A percentile compares a stretch with the other conserved stretches of the same genome.
Evolutionary conservation across 2,888 invertebrate species (phyloP).

Genomic region (Glaucopsyche alexis): DNA sequence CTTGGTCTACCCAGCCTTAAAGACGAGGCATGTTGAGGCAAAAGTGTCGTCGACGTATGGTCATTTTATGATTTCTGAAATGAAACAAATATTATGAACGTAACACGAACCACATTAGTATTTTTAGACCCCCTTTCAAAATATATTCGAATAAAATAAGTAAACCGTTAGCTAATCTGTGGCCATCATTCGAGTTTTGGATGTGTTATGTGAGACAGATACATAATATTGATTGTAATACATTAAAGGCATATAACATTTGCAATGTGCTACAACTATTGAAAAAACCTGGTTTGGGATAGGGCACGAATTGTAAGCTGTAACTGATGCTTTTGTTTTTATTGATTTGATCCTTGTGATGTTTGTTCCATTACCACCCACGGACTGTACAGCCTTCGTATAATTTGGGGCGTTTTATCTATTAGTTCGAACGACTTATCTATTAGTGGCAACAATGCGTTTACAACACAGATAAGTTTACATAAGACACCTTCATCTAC

Average conservation of each 20-base stretch:
- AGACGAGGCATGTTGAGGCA: too few species aligned
- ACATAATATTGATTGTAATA: background rate
- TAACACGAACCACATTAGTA: too few species aligned
- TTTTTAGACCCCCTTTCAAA: too few species aligned
- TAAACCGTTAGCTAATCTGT: background rate
- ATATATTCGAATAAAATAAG: too few species aligned
- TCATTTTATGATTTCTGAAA: too few species aligned
- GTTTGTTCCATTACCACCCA: slow-evolving; percentile 10
- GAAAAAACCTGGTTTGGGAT: background rate
- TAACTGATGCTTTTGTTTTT: slow-evolving; percentile 8
- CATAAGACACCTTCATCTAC: background rate
- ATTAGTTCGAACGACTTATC: background rate
- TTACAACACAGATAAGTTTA: background rate
- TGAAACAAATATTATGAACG: too few species aligned
- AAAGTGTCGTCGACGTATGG: too few species aligned
- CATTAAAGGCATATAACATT: background rate
- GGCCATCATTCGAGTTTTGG: background rate
- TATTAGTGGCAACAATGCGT: slow-evolving; percentile 26
- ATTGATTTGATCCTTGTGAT: background rate
- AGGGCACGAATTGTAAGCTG: background rate
- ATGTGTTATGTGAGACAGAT: background rate
- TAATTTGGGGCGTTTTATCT: slow-evolving; percentile 2
- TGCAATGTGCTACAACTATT: background rate
- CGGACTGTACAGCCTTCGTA: background rate
- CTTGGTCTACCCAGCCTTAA: too few species aligned